Evolutionary conservation across 2,113 vertebrate genomes (phyloP).

Genomic region (Microcebus lehilahytsara): DNA sequence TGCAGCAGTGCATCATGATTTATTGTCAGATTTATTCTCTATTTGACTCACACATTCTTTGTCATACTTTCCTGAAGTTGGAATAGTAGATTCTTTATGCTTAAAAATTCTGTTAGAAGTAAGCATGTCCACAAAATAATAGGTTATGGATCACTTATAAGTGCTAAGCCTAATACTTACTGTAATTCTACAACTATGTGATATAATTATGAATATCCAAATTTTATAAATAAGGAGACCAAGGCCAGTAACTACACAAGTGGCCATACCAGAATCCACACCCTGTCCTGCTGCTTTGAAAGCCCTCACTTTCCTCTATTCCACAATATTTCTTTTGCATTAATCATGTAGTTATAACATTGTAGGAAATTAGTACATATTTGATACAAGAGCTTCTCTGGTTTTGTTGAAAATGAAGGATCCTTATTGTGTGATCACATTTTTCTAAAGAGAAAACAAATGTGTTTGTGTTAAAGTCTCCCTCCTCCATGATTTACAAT

Average conservation of each 20-base stretch:
- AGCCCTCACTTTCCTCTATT: neutral
- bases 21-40: neutral
- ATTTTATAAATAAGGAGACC: neutral
- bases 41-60: neutral
- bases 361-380: neutral
- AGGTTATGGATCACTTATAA: neutral
- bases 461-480: neutral
- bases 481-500: neutral
- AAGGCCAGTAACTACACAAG: neutral
- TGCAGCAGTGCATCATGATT: neutral
- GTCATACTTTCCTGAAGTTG: neutral
- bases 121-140: neutral
- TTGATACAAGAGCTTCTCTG: neutral
- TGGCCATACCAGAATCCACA: neutral
- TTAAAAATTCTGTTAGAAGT: neutral
- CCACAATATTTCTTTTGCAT: neutral
- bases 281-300: neutral
- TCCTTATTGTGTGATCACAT: neutral
- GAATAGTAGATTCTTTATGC: neutral
- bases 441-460: neutral
- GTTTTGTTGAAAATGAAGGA: slow-evolving; percentile 28
- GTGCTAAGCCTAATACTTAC: neutral
- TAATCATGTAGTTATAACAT: neutral
- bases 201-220: neutral
- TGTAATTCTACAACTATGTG: neutral